phyloP scores from a whole-genome alignment of 2,888 invertebrate genomes.

The Morpho deidamia region DNA sequence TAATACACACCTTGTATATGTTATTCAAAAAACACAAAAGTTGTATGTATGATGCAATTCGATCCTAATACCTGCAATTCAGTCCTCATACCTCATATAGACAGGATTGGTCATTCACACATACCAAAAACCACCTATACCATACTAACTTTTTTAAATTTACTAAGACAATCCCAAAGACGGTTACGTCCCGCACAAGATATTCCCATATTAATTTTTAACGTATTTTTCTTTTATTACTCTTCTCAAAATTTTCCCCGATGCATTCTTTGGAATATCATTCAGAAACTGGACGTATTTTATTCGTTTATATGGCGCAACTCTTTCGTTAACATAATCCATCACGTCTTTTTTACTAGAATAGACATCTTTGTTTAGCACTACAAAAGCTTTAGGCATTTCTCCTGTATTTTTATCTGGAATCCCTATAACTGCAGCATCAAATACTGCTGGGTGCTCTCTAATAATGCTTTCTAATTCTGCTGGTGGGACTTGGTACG shows the following conservation, averaged over 20 bases:
- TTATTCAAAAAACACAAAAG: no score
- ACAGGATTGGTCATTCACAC: no score
- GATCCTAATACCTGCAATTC: no score
- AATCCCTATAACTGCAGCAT: conserved; percentile 90
- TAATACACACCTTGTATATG: no score
- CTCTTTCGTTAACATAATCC: conserved; percentile 81
- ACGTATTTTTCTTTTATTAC: conserved; percentile 57
- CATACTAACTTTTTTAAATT: no score
- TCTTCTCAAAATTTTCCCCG: conserved; percentile 87
- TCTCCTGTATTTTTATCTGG: conserved; percentile 84
- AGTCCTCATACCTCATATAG: no score
- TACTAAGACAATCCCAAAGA: no score
- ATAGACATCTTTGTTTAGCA: conserved; percentile 64
- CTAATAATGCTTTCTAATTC: conserved; percentile 88
- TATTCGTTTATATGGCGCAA: conserved; percentile 87
- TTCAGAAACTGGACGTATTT: conserved; percentile 81
- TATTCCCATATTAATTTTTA: no score
- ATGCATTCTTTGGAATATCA: conserved; percentile 84
- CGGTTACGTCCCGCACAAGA: no score
- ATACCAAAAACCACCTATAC: no score
- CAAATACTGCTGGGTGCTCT: conserved; percentile 84
- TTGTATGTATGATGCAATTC: no score
- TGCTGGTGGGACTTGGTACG: conserved; percentile 90
- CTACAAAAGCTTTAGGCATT: conserved; percentile 86
- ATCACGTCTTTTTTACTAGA: conserved; percentile 76